Percentiles rank a stretch among this genome's conserved stretches.
These are phyloP conservation scores for Reticulitermes speratus DNA, from an alignment of 1,140 invertebrate genomes.

Conservation along the genomic window DNA sequence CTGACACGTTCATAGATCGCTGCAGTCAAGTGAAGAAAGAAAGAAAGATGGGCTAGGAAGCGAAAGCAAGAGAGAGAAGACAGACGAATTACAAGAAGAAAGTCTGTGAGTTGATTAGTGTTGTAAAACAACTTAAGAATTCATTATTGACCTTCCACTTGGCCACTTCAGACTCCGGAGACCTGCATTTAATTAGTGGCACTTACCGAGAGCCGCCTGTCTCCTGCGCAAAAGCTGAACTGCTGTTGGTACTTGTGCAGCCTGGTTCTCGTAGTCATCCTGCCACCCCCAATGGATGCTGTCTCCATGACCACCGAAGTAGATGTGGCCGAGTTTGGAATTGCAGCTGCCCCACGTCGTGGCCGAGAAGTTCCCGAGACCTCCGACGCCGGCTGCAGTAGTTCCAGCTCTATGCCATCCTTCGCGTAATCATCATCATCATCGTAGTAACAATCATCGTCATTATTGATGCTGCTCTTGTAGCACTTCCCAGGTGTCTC, in stretches of 20 bases:
- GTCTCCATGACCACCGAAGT: constrained; percentile 19
- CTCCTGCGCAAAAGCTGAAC: constrained; percentile 20
- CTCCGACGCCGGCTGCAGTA: not conserved
- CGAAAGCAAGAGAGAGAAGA: too few species aligned
- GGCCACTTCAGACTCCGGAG: too few species aligned
- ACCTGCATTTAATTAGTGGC: not conserved
- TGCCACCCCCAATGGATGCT: constrained; percentile 10
- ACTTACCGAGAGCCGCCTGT: not conserved
- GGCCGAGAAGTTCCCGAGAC: not conserved
- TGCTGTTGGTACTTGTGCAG: constrained; percentile 22
- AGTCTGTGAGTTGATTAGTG: too few species aligned
- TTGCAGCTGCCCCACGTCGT: not conserved
- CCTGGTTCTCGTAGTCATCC: constrained; percentile 16
- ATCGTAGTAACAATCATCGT: not conserved
- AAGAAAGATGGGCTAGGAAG: too few species aligned
- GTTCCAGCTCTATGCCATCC: not conserved
- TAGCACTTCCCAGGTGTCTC: not conserved
- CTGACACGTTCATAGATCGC: too few species aligned
- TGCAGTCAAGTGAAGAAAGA: too few species aligned
- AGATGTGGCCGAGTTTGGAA: constrained; percentile 16
- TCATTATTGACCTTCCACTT: too few species aligned
- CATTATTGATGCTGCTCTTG: not conserved
- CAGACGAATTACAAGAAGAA: too few species aligned
- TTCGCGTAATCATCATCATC: not conserved
- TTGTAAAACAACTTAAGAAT: too few species aligned